phyloP scores from a whole-genome alignment of 2,888 invertebrate species.

The Agrochola lychnidis region DNA sequence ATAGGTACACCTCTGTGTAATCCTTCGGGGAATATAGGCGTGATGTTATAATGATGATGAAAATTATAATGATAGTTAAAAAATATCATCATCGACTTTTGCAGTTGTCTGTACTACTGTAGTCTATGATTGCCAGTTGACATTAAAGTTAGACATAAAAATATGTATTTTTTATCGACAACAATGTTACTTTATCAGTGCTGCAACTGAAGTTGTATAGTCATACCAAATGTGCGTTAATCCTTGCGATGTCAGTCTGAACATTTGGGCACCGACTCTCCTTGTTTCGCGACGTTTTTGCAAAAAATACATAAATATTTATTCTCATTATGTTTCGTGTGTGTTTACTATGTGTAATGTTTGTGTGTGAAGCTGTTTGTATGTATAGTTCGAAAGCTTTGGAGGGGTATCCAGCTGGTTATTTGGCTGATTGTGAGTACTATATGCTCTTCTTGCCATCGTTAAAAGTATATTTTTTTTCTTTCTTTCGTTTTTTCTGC shows the following conservation, averaged over 20 bases:
- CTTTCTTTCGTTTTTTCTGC: neutral
- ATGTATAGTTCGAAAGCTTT: slow-evolving; percentile 76
- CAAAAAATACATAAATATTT: neutral
- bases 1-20: no score
- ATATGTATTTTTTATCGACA: slow-evolving; percentile 34
- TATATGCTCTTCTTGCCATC: neutral
- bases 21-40: no score
- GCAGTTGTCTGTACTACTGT: slow-evolving; percentile 12
- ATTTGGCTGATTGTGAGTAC: slow-evolving; percentile 76
- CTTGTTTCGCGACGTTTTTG: slow-evolving; percentile 31
- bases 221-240: slow-evolving; percentile 3
- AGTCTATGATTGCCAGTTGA: neutral
- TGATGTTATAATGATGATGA: no score
- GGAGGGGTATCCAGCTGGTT: slow-evolving; percentile 81
- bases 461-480: no score
- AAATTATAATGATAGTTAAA: neutral
- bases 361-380: slow-evolving; percentile 58
- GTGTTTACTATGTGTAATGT: slow-evolving; percentile 48
- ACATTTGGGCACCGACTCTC: slow-evolving; percentile 27
- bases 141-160: no score
- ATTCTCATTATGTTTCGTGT: slow-evolving; percentile 40
- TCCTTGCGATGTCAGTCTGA: slow-evolving; percentile 21
- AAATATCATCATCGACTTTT: neutral
- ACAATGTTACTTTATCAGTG: slow-evolving; percentile 45
- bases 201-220: slow-evolving; percentile 30